phyloP scores from a whole-genome alignment of 37 sponge, comb jelly and placozoan species.

The Haliclona indistincta region DNA sequence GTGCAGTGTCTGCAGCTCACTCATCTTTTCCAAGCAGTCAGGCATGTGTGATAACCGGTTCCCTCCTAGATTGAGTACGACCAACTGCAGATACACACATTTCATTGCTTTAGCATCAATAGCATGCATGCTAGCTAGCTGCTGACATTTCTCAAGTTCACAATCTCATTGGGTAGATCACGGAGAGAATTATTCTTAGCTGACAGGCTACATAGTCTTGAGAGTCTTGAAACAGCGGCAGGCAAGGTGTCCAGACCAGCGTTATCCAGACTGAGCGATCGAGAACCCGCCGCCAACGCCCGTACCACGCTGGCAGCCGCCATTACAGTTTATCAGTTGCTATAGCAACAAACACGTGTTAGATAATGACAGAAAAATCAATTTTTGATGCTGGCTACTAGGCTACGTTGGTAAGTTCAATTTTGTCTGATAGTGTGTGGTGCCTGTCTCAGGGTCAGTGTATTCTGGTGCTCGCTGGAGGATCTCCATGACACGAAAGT shows the following conservation, averaged over 20 bases:
- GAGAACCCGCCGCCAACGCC: not conserved
- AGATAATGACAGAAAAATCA: not conserved
- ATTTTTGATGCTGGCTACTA: not conserved
- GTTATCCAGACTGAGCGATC: slow-evolving; percentile 49
- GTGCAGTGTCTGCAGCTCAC: slow-evolving; percentile 31
- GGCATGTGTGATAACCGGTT: slow-evolving; percentile 24
- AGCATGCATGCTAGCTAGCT: not conserved
- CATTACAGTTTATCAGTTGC: not conserved
- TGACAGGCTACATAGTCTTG: slow-evolving; percentile 33
- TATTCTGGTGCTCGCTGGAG: slow-evolving; percentile 50
- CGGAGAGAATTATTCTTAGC: slow-evolving; percentile 60
- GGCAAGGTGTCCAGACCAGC: slow-evolving; percentile 28
- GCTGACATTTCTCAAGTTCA: slow-evolving; percentile 5
- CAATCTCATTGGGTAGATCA: slow-evolving; percentile 7
- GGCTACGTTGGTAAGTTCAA: not conserved
- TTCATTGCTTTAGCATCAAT: not conserved
- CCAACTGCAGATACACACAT: slow-evolving; percentile 18
- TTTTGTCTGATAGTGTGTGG: not conserved
- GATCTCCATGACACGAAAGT: slow-evolving; percentile 68
- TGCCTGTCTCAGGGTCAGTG: slow-evolving; percentile 28
- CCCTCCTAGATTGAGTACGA: slow-evolving; percentile 43
- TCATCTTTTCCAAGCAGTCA: slow-evolving; percentile 9
- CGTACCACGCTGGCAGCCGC: not conserved
- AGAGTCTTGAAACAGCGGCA: slow-evolving; percentile 26
- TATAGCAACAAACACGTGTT: not conserved